A percentile compares a stretch with the other conserved stretches of the same genome.
phyloP scores from a whole-genome alignment of 2,888 invertebrate genomes.

The Tetheella fluctuosa region DNA sequence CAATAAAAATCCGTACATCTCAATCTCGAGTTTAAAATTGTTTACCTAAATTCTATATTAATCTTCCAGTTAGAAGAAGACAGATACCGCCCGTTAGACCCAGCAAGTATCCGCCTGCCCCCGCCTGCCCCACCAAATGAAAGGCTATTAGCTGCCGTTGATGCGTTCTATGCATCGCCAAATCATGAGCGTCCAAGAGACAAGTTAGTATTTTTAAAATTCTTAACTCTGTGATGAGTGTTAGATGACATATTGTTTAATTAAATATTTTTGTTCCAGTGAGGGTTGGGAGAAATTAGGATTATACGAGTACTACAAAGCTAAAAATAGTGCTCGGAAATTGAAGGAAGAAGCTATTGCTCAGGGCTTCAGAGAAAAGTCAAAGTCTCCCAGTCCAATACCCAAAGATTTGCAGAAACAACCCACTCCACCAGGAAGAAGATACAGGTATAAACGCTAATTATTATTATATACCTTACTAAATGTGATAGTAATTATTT shows the following conservation, averaged over 20 bases:
- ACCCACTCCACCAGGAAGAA: slow-evolving; percentile 88
- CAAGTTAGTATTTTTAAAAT: slow-evolving; percentile 81
- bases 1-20: background rate
- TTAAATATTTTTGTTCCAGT: slow-evolving; percentile 76
- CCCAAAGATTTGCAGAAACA: slow-evolving; percentile 89
- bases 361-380: slow-evolving; percentile 88
- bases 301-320: slow-evolving; percentile 98
- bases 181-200: slow-evolving; percentile 97
- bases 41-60: background rate
- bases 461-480: background rate
- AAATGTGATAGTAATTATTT: no score
- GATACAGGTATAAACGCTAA: slow-evolving; percentile 83
- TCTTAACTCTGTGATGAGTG: no score
- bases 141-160: slow-evolving; percentile 95
- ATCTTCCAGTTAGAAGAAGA: slow-evolving; percentile 90
- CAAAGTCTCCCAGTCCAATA: slow-evolving; percentile 92
- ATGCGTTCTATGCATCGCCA: slow-evolving; percentile 97
- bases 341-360: slow-evolving; percentile 93
- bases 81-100: slow-evolving; percentile 95
- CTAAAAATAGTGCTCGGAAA: slow-evolving; percentile 95
- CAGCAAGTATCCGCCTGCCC: slow-evolving; percentile 94
- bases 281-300: slow-evolving; percentile 99
- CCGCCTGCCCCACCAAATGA: slow-evolving; percentile 98
- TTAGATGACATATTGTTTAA: no score
- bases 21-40: background rate